Evolutionary conservation across 2,113 vertebrate genomes (phyloP), one percentile per base, ranked within the genome.

Genomic region (Clarias macrocephalus): DNA sequence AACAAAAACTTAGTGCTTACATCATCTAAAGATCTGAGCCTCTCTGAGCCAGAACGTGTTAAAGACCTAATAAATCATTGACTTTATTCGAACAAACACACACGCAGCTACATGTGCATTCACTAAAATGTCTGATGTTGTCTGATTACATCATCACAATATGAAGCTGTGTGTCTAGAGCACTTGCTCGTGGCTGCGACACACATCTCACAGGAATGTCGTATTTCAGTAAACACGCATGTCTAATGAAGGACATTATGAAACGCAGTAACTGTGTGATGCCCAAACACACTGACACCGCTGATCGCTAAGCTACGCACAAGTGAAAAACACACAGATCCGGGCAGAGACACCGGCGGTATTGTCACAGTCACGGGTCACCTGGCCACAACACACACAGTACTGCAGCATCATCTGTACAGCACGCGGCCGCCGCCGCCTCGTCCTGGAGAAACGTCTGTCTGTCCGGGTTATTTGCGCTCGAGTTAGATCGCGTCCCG

Each of bases 301-400:
- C 18, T 52, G 28, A 63, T 79, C 62, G 60, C 80, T 79, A 84
- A 18, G 60, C n/a, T 57, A 80, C 19, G 21, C 57, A 68, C 1
- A 16, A 73, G 68, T n/a, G 65, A 62, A 75, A 68, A 73, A 52
- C 79, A 73, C 56, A 21, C 66, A 57, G 57, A 82, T 6, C 81
- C 37, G 42, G 54, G 15, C 48, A 85, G 56, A 28, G 56, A 28
- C 52, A 80, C 83, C 62, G 84, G 88, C 84, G 70, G 60, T 73
- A 85, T n/a, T 37, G 62, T 87, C 75, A 75, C 82, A 70, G 80
- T 86, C 76, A 77, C 66, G 75, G 75, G 84, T 84, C 80, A 88
- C 83, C 86, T 80, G 57, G 62, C 18, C 73, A 75, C 48, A 7
- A 48, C 48, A 48, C 48, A 48, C 83, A 86, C 30, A 63, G 60